phyloP scores from a whole-genome alignment of 2,113 vertebrate species.

The Hipposideros armiger region DNA sequence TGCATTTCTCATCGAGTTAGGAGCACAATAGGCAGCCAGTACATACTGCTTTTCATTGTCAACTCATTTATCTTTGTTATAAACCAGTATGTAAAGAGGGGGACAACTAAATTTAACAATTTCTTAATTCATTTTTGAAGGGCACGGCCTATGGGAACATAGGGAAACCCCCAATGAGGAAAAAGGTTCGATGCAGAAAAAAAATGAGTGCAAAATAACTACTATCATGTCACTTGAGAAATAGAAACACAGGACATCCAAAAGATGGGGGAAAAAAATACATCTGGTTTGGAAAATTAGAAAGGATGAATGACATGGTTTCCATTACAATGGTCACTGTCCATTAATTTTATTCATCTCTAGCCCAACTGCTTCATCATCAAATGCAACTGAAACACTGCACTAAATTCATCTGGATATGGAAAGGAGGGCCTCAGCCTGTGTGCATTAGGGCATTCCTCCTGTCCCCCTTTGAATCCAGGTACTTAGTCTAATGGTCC shows the following conservation, averaged over 20 bases:
- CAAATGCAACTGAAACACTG: neutral
- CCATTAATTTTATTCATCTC: neutral
- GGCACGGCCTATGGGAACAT: neutral
- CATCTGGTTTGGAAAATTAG: neutral
- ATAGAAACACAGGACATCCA: neutral
- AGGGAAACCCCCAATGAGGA: neutral
- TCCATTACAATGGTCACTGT: neutral
- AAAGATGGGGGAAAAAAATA: neutral
- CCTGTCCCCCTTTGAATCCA: neutral
- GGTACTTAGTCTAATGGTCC: neutral
- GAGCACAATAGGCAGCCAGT: neutral
- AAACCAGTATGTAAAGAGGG: neutral
- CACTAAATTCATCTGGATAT: neutral
- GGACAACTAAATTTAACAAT: neutral
- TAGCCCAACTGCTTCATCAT: neutral
- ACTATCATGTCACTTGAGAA: neutral
- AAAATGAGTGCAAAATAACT: neutral
- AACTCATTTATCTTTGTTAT: conserved; percentile 6
- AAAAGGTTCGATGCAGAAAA: neutral
- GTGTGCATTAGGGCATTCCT: neutral
- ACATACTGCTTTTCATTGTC: neutral
- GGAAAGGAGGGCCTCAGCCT: neutral
- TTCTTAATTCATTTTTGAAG: conserved; percentile 33
- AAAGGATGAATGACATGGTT: neutral
- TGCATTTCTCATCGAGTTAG: neutral